Conservation (phyloP, 2,888 invertebrate genomes). For the Chloroclystis v-ata region DNA sequence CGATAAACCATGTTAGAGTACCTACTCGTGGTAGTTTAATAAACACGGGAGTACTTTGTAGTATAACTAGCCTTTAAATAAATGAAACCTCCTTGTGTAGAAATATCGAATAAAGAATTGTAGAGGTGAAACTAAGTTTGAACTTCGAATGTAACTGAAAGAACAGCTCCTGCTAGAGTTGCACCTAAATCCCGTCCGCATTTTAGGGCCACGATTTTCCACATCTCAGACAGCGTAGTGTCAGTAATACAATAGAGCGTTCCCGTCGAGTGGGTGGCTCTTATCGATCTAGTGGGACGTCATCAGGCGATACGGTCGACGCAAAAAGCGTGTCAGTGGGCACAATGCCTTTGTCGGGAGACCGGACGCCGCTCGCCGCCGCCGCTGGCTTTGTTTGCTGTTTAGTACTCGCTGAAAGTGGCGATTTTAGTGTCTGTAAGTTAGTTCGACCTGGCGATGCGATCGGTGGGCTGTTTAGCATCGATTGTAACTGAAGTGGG, state of each 20-base stretch:
- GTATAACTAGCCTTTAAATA: too few species aligned
- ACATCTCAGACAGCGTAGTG: slow-evolving; percentile 72
- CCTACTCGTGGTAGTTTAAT: too few species aligned
- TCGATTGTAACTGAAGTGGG: neutral
- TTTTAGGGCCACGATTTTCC: slow-evolving; percentile 71
- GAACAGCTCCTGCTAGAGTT: neutral
- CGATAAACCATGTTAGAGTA: too few species aligned
- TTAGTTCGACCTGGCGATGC: slow-evolving; percentile 39
- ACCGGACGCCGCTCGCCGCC: slow-evolving; percentile 72
- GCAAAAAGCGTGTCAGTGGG: slow-evolving; percentile 76
- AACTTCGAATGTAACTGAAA: neutral
- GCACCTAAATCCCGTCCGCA: slow-evolving; percentile 32
- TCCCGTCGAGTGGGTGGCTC: slow-evolving; percentile 73
- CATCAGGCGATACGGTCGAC: slow-evolving; percentile 74
- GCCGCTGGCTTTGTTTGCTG: slow-evolving; percentile 68
- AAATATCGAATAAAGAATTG: too few species aligned
- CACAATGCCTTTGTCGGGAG: slow-evolving; percentile 71
- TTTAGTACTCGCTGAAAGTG: slow-evolving; percentile 70
- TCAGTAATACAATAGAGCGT: slow-evolving; percentile 72
- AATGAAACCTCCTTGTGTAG: too few species aligned
- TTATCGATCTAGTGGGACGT: slow-evolving; percentile 77
- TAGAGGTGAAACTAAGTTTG: neutral
- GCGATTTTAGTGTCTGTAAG: slow-evolving; percentile 60
- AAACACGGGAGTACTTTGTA: too few species aligned
- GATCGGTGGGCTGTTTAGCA: slow-evolving; percentile 14